Base-by-base conservation (phyloP, 1,140 invertebrate species). In the Drosophila quadrilineata region DNA sequence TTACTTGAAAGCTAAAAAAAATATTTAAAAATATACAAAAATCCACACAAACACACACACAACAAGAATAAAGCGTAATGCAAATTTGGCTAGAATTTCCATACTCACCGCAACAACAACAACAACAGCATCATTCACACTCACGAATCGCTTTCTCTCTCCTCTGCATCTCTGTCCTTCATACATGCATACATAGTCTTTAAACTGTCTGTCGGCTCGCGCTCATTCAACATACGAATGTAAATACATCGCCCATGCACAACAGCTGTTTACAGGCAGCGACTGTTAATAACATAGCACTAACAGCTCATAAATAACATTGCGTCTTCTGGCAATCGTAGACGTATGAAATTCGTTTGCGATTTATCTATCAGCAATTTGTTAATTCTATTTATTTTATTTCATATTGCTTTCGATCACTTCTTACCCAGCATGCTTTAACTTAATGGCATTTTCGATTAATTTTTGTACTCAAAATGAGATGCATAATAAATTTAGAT, bases 211-310 rank as follows among this genome's bases (percentile, higher is more conserved):
- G 17, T 41, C 38, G 10, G 35, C 29, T 45, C 17, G 33, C 3
- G 22, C 8, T 19, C 45, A n/a, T n/a, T n/a, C n/a, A n/a, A n/a
- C n/a, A n/a, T n/a, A n/a, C n/a, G n/a, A n/a, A n/a, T n/a, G n/a
- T n/a, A n/a, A n/a, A n/a, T n/a, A n/a, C n/a, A 46, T 26, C 22
- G 22, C 28, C 43, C 62, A 43, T 33, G n/a, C n/a, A n/a, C n/a
- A n/a, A 33, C 36, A 56, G 57, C 58, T 40, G 28, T 43, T 29
- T 48, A 33, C 49, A 59, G 43, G 29, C 24, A 43, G 26, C 38
- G 53, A 58, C 52, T 60, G 71, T 75, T 69, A 75, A 73, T 73
- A 75, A 69, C 71, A 69, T 73, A 40, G 28, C 66, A 75, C 75
- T 77, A 77, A 77, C 69, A 76, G 76, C 58, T 65, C 64, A 58